Conservation (phyloP, 2,888 invertebrate genomes). For the Shargacucullia verbasci region DNA sequence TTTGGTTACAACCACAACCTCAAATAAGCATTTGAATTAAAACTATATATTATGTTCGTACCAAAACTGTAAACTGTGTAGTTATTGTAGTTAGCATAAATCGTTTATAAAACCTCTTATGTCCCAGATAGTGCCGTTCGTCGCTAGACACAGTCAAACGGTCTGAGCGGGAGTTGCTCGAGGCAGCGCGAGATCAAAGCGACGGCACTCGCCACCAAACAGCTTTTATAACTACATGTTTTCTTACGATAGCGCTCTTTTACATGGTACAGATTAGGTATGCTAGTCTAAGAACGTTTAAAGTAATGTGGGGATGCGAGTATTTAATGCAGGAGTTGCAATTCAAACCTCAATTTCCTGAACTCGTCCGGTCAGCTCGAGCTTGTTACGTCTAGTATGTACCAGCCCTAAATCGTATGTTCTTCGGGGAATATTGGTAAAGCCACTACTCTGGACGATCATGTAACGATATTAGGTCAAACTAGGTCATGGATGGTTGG, state of each 20-base stretch:
- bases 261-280: not conserved
- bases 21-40: too few species aligned
- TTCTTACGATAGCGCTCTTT: conserved; percentile 8
- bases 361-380: too few species aligned
- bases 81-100: too few species aligned
- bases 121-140: not conserved
- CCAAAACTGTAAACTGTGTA: too few species aligned
- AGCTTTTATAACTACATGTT: conserved; percentile 28
- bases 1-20: not conserved
- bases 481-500: too few species aligned
- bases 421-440: not conserved
- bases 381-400: not conserved
- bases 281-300: not conserved
- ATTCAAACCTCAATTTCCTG: too few species aligned
- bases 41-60: too few species aligned
- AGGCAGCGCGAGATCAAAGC: conserved; percentile 46
- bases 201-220: conserved; percentile 23
- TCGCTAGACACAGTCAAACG: not conserved
- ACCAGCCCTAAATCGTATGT: not conserved
- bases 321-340: too few species aligned
- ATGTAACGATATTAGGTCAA: too few species aligned
- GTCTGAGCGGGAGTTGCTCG: conserved; percentile 20
- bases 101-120: too few species aligned
- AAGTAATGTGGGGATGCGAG: not conserved
- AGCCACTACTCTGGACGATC: too few species aligned